Evolutionary conservation across 2,113 vertebrate genomes (phyloP).

Genomic region (Nyctibius bracteatus): DNA sequence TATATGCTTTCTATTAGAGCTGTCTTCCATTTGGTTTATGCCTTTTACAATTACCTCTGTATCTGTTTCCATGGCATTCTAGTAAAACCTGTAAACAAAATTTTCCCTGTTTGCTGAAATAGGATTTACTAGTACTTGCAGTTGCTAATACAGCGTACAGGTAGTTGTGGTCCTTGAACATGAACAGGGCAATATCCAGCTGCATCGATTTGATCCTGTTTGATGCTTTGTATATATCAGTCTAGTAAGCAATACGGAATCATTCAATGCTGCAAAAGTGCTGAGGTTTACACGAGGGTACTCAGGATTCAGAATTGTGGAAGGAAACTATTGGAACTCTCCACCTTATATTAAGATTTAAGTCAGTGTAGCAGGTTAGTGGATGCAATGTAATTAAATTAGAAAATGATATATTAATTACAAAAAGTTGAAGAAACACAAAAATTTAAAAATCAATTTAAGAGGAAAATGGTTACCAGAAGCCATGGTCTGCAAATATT

Average conservation of each 20-base stretch:
- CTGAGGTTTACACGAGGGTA: not conserved
- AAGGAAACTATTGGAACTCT: not conserved
- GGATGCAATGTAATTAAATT: not conserved
- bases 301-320: not conserved
- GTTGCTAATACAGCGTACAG: not conserved
- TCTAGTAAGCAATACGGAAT: not conserved
- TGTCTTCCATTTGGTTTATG: slow-evolving; percentile 19
- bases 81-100: slow-evolving; percentile 39
- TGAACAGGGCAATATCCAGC: not conserved
- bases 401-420: not conserved
- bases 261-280: not conserved
- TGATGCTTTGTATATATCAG: not conserved
- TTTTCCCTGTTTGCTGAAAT: not conserved
- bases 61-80: slow-evolving; percentile 58
- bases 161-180: not conserved
- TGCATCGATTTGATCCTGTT: not conserved
- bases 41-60: slow-evolving; percentile 20
- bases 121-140: not conserved
- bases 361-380: not conserved
- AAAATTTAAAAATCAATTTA: not conserved
- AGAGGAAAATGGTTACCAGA: not conserved
- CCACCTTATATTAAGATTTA: not conserved
- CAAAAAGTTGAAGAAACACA: not conserved
- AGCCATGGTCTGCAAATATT: not conserved
- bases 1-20: not conserved